Percentiles rank a stretch among this genome's conserved stretches.
Evolutionary conservation across 2,797 vertebrate genomes (phyloP).

Genomic region (Esox masquinongy): DNA sequence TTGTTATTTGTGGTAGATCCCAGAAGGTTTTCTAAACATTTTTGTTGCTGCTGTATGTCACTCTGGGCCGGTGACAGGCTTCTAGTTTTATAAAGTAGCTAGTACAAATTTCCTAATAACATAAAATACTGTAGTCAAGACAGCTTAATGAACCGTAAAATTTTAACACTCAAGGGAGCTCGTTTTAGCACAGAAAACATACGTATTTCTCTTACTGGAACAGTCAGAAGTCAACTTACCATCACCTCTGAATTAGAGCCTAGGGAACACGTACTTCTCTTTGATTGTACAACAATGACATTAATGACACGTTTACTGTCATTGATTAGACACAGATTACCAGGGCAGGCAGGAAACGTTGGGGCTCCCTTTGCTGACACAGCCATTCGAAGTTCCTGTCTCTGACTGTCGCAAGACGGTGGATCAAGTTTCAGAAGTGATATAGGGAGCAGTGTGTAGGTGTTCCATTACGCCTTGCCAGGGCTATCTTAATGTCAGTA

Average conservation of each 20-base stretch:
- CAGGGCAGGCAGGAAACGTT: conserved; percentile 50
- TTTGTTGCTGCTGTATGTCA: too few species aligned
- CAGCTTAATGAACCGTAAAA: background rate
- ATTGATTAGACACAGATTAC: background rate
- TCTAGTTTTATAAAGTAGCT: too few species aligned
- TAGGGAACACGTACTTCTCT: background rate
- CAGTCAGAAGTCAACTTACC: background rate
- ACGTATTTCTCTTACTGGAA: too few species aligned
- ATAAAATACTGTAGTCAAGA: too few species aligned
- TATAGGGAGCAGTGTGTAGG: conserved; percentile 40
- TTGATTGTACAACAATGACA: background rate
- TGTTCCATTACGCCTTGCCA: conserved; percentile 33
- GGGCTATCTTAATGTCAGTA: conserved; percentile 45
- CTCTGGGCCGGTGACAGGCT: too few species aligned
- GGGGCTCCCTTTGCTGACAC: conserved; percentile 66
- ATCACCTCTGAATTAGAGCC: background rate
- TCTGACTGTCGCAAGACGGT: conserved; percentile 64
- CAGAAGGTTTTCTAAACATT: too few species aligned
- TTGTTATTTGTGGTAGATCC: too few species aligned
- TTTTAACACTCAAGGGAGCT: background rate
- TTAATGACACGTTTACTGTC: conserved; percentile 12
- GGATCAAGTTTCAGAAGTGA: conserved; percentile 62
- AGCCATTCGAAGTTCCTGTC: conserved; percentile 56
- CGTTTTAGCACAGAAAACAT: background rate
- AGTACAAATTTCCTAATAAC: too few species aligned